phyloP scores from a whole-genome alignment of 2,113 vertebrate genomes.

The Burhinus bistriatus region DNA sequence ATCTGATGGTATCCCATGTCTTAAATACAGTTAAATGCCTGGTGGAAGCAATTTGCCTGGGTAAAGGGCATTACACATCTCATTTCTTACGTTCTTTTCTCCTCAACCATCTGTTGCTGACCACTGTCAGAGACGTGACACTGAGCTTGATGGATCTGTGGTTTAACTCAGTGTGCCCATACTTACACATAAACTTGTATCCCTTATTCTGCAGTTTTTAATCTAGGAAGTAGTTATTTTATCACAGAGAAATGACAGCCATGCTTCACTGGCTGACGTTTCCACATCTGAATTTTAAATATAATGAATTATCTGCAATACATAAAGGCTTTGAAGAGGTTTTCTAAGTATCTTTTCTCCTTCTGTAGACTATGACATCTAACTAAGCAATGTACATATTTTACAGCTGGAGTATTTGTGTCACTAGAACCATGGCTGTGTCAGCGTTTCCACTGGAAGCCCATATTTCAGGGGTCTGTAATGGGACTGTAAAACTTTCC shows the following conservation, averaged over 20 bases:
- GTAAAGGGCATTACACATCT: neutral
- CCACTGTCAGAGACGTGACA: neutral
- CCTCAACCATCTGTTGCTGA: neutral
- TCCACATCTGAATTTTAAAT: conserved; percentile 39
- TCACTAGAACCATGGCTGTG: conserved; percentile 33
- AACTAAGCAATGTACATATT: conserved; percentile 54
- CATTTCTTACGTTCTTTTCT: neutral
- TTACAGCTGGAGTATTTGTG: conserved; percentile 67
- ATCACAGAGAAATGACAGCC: conserved; percentile 17
- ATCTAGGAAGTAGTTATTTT: conserved; percentile 23
- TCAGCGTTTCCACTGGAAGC: conserved; percentile 72
- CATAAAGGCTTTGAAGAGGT: conserved; percentile 41
- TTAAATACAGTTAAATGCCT: neutral
- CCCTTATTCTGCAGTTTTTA: neutral
- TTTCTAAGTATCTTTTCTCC: conserved; percentile 41
- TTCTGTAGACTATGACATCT: conserved; percentile 22
- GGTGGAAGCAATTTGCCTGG: neutral
- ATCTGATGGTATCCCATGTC: neutral
- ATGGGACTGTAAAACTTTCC: conserved; percentile 66
- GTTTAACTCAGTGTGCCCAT: neutral
- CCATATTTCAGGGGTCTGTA: conserved; percentile 62
- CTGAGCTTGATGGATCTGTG: neutral
- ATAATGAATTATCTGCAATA: conserved; percentile 64
- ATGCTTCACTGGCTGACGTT: neutral
- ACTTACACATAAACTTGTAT: neutral